These are phyloP conservation scores for Epirrhoe alternata DNA, from an alignment of 2,888 invertebrate species.

Conservation along the genomic window DNA sequence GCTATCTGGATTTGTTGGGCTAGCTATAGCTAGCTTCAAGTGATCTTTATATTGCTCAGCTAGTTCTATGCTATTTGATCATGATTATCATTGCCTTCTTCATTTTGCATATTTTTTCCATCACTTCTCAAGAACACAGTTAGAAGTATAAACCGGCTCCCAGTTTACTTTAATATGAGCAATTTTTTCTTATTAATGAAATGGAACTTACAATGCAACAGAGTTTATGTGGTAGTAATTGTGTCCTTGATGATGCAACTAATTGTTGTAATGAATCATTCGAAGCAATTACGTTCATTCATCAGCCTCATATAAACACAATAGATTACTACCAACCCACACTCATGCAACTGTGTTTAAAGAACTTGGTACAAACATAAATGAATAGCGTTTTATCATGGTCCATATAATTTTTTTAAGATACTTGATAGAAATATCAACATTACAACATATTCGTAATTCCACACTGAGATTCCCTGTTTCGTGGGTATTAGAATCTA, in stretches of 20 bases:
- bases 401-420: no score
- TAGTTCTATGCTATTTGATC: no score
- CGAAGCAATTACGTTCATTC: slow-evolving; percentile 35
- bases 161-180: not conserved
- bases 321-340: slow-evolving; percentile 5
- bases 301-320: slow-evolving; percentile 23
- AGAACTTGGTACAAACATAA: slow-evolving; percentile 1
- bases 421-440: no score
- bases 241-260: slow-evolving; percentile 31
- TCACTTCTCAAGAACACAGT: no score
- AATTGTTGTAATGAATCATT: slow-evolving; percentile 38
- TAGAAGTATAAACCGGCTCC: not conserved
- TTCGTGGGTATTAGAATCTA: no score
- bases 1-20: no score
- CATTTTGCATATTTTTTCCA: no score
- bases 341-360: slow-evolving; percentile 3
- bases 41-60: no score
- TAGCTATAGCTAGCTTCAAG: no score
- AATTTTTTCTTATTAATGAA: slow-evolving; percentile 4
- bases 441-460: no score
- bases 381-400: not conserved
- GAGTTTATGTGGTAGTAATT: slow-evolving; percentile 22
- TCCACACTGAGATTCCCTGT: no score
- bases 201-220: slow-evolving; percentile 13
- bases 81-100: no score